Evolutionary conservation across 2,113 vertebrate species (phyloP), one percentile per base, ranked within the genome.

Genomic region (Gallinago media): DNA sequence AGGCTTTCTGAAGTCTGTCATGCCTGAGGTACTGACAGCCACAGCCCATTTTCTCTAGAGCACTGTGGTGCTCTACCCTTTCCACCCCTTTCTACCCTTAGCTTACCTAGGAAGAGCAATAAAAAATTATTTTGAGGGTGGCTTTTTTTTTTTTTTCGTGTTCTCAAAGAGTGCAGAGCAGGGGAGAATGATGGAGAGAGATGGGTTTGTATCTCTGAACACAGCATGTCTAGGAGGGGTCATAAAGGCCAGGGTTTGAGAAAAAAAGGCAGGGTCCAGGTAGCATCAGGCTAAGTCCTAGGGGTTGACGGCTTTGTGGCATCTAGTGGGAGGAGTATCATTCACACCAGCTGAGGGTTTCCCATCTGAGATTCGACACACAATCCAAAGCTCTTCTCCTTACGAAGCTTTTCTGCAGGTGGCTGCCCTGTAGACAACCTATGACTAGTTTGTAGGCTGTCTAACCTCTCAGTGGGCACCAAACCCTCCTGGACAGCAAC

Each of bases 151-250:
- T 73, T 25, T 34, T 55, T 63, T 79, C 68, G 26, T 44, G 19
- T 71, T 44, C 44, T 56, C n/a, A 52, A 50, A 34, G 12, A 15
- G 5, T 19, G 25, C 14, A 27, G 21, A 79, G 47, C 66, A 31
- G 29, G 49, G 32, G 47, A 74, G 32, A 34, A 49, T 2, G 3
- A 32, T 19, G 32, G 50, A 12, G 32, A 14, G 12, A 55, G 22
- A 6, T 6, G 31, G 36, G 38, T 47, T 8, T 76, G n/a, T 29
- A 25, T 70, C 15, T 61, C 47, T 34, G 38, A 25, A 29, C 44
- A 71, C 25, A 52, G n/a, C 8, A 1, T 36, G 6, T 20, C n/a
- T 8, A 20, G 13, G 6, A 3, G 11, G 17, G 4, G 15, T 32
- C 22, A 11, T 46, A 22, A 80, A 59, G 11, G 20, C 8, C 44